phyloP scores from a whole-genome alignment of 2,888 invertebrate genomes.

The Zygothrica quintamaculata region DNA sequence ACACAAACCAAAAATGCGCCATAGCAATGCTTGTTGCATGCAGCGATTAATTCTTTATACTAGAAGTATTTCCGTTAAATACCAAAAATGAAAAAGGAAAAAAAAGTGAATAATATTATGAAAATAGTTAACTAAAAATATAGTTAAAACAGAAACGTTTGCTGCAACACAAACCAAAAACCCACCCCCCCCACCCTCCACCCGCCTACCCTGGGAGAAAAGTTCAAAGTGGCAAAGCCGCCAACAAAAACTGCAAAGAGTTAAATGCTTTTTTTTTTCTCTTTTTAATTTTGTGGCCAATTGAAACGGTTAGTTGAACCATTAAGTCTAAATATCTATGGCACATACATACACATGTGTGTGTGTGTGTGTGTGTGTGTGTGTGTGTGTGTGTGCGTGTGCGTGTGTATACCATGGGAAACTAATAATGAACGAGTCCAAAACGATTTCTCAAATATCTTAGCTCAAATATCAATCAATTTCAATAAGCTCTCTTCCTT shows the following conservation, averaged over 20 bases:
- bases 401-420: slow-evolving; percentile 69
- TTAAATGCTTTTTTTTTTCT: neutral
- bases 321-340: slow-evolving; percentile 36
- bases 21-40: too few relatives aligned
- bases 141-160: neutral
- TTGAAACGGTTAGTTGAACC: slow-evolving; percentile 50
- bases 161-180: neutral
- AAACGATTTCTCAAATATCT: slow-evolving; percentile 62
- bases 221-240: slow-evolving; percentile 70
- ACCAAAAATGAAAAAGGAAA: neutral
- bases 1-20: too few relatives aligned
- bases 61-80: slow-evolving; percentile 39
- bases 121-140: too few relatives aligned
- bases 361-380: neutral
- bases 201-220: slow-evolving; percentile 13
- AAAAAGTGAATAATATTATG: too few relatives aligned
- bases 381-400: too few relatives aligned
- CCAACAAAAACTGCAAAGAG: slow-evolving; percentile 71
- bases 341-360: neutral
- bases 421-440: slow-evolving; percentile 59
- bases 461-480: slow-evolving; percentile 75
- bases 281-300: slow-evolving; percentile 31
- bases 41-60: too few relatives aligned
- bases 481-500: slow-evolving; percentile 54
- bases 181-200: neutral